Base-by-base conservation (phyloP, 2,888 invertebrate genomes). In the Diaperis boleti region DNA sequence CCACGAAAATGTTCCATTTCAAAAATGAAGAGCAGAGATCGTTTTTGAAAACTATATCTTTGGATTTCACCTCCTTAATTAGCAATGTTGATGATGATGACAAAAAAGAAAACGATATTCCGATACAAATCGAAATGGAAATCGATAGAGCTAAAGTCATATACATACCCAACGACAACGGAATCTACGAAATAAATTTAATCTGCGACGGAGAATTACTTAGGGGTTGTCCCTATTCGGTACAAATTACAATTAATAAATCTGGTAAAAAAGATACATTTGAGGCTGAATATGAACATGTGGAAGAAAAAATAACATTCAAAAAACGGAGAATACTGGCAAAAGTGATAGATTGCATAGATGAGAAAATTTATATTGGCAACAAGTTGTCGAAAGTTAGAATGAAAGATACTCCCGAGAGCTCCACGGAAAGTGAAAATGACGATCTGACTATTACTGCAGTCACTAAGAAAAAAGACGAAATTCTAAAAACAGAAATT, bases 171-270 rank as follows among this genome's bases (percentile, higher is more conserved):
- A 81, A 78, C 39, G 76, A 82, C 64, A 82, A 83, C 71, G 88
- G 88, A 1, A 83, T 83, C 72, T 85, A 87, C 72, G 84, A 86
- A 77, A 81, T 88, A 29, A 84, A 83, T 20, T 82, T 88, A 37
- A 84, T 85, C 10, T 85, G 84, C 55, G 82, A 85, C 74, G 86
- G 86, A 0, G 83, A 84, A 72, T 82, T 83, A 70, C 81, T 87
- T 33, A 83, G 83, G 22, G 87, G 87, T n/a, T 87, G 88, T 14
- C 88, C 88, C 1, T 88, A 84, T 71, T 76, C 76, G 52, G 81
- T 87, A 2, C 84, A 81, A 56, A 83, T 85, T 1, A 69, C 68
- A 8, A 67, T 72, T 47, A 77, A 75, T 52, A 65, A 70, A n/a
- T 67, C 71, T 3, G 63, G 55, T n/a, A 54, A 50, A n/a, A 57